phyloP scores from a whole-genome alignment of 2,113 vertebrate species.

The Tiliqua scincoides region DNA sequence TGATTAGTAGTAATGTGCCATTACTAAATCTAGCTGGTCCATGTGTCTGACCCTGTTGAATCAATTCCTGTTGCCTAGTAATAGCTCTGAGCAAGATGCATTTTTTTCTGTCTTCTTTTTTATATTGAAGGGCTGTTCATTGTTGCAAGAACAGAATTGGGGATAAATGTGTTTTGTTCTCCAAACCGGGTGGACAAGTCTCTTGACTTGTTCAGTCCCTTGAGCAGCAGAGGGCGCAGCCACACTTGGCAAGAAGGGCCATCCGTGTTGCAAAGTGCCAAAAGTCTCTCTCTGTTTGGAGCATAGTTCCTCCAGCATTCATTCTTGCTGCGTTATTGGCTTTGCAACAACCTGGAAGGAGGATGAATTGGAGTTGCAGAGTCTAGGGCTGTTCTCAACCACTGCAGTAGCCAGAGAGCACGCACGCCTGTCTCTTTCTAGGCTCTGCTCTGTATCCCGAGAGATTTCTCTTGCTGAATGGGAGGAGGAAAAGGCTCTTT shows the following conservation, averaged over 20 bases:
- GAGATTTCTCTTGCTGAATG: slow-evolving; percentile 46
- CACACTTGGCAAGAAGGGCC: slow-evolving; percentile 20
- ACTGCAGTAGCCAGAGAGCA: slow-evolving; percentile 16
- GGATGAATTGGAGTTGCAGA: slow-evolving; percentile 42
- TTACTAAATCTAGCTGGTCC: background rate
- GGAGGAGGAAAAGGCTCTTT: slow-evolving; percentile 63
- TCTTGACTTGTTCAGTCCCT: background rate
- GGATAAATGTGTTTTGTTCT: background rate
- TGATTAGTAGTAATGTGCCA: background rate
- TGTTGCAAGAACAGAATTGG: background rate
- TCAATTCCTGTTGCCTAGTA: background rate
- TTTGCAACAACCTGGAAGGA: slow-evolving; percentile 54
- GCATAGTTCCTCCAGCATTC: slow-evolving; percentile 23
- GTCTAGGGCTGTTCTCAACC: background rate
- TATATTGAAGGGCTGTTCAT: background rate
- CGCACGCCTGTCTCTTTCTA: slow-evolving; percentile 34
- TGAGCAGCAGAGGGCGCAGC: slow-evolving; percentile 69
- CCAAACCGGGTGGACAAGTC: background rate
- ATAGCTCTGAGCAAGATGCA: background rate
- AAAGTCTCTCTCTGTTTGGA: slow-evolving; percentile 4
- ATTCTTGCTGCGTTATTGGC: slow-evolving; percentile 41
- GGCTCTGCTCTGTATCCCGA: slow-evolving; percentile 26
- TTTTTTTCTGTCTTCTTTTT: background rate
- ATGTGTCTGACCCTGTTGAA: background rate
- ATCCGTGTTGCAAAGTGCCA: slow-evolving; percentile 22